These are phyloP conservation scores for Cinclus mexicanus DNA, from an alignment of 2,113 vertebrate genomes.

Conservation along the genomic window DNA sequence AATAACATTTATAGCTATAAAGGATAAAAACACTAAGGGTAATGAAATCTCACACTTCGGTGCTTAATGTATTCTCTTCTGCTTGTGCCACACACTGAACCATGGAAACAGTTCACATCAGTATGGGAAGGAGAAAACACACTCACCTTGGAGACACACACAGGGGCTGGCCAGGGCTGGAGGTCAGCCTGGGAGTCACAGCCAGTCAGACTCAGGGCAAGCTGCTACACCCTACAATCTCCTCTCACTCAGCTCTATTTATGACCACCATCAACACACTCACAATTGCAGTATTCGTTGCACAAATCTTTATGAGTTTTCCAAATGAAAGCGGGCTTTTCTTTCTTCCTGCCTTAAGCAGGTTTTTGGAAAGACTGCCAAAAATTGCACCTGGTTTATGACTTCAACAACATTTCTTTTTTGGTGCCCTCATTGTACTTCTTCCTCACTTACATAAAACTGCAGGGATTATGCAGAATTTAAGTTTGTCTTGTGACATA, in stretches of 20 bases:
- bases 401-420: neutral
- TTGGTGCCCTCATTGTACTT: neutral
- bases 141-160: neutral
- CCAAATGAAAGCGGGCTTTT: neutral
- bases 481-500: neutral
- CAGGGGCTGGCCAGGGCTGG: neutral
- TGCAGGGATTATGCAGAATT: constrained; percentile 29
- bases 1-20: constrained; percentile 37
- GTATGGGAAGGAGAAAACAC: neutral
- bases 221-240: neutral
- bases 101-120: neutral
- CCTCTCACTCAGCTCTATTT: neutral
- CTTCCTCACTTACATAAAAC: neutral
- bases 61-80: neutral
- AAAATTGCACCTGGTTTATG: constrained; percentile 5
- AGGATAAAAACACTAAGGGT: neutral
- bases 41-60: constrained; percentile 39
- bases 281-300: neutral
- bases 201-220: neutral
- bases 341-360: neutral
- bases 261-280: neutral
- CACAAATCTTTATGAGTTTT: neutral
- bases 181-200: neutral
- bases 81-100: neutral
- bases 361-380: neutral